Evolutionary conservation across 2,113 vertebrate genomes (phyloP).

Genomic region (Coreoperca whiteheadi): DNA sequence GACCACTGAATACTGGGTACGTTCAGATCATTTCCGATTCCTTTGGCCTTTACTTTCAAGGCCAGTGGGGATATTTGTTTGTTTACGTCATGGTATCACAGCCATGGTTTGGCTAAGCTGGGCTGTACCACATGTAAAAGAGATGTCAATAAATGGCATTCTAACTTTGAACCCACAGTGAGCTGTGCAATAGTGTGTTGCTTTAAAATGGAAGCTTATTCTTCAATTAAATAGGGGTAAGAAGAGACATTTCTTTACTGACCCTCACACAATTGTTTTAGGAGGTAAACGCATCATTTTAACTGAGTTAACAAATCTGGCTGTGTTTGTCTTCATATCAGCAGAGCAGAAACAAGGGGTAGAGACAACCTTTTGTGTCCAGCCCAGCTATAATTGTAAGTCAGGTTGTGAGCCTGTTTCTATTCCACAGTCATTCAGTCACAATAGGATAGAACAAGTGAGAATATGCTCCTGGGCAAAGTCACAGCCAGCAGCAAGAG

Average conservation of each 20-base stretch:
- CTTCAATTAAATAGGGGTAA: not conserved
- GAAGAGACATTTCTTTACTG: not conserved
- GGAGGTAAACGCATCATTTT: conserved; percentile 4
- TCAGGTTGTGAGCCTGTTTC: conserved; percentile 70
- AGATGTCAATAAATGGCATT: not conserved
- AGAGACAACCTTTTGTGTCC: conserved; percentile 55
- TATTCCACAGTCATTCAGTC: conserved; percentile 73
- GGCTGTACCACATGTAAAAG: not conserved
- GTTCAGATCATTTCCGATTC: not conserved
- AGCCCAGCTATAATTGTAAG: conserved; percentile 77
- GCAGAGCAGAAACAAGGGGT: conserved; percentile 40
- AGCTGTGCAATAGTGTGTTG: not conserved
- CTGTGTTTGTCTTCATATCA: conserved; percentile 48
- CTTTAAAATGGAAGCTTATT: not conserved
- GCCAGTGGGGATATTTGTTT: not conserved
- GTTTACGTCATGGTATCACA: not conserved
- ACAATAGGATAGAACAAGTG: conserved; percentile 70
- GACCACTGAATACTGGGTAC: not conserved
- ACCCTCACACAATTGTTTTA: not conserved
- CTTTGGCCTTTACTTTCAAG: not conserved
- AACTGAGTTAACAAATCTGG: conserved; percentile 38
- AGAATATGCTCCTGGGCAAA: conserved; percentile 76
- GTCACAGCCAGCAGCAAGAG: conserved; percentile 67
- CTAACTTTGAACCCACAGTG: not conserved
- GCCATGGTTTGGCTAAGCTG: not conserved